A percentile compares a stretch with the other conserved stretches of the same genome.
These are phyloP conservation scores for Hemiscyllium ocellatum DNA, from an alignment of 2,113 vertebrate species.

Conservation along the genomic window DNA sequence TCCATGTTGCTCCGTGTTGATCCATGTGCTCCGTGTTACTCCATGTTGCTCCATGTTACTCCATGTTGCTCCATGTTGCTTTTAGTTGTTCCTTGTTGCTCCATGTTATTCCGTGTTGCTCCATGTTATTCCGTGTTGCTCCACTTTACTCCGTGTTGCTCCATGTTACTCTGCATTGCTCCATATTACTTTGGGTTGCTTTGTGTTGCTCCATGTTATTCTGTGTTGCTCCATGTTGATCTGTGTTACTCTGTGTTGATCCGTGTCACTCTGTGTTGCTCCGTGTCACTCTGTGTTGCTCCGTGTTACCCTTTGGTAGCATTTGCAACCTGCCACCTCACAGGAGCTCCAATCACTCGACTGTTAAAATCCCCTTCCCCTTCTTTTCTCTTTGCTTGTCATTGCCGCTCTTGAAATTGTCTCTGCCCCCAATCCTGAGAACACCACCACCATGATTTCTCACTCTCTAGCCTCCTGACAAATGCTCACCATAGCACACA, in stretches of 20 bases:
- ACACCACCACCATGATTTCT: not conserved
- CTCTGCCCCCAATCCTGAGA: not conserved
- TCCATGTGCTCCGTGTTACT: not conserved
- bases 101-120: not conserved
- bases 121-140: not conserved
- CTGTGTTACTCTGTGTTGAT: too few relatives aligned
- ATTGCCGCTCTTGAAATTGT: not conserved
- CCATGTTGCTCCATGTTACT: too few relatives aligned
- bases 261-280: too few relatives aligned
- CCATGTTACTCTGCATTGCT: not conserved
- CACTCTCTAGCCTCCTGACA: not conserved
- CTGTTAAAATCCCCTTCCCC: not conserved
- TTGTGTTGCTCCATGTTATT: too few relatives aligned
- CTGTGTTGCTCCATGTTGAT: too few relatives aligned
- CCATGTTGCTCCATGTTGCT: too few relatives aligned
- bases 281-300: too few relatives aligned
- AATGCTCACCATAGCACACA: not conserved
- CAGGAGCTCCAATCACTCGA: not conserved
- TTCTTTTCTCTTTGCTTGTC: not conserved
- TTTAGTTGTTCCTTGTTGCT: not conserved
- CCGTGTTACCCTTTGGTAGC: too few relatives aligned
- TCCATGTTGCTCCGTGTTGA: too few relatives aligned
- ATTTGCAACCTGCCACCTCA: not conserved
- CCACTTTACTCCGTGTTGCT: not conserved
- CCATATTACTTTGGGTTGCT: too few relatives aligned